Conservation (phyloP, 2,888 invertebrate genomes). For the Agrotis exclamationis region DNA sequence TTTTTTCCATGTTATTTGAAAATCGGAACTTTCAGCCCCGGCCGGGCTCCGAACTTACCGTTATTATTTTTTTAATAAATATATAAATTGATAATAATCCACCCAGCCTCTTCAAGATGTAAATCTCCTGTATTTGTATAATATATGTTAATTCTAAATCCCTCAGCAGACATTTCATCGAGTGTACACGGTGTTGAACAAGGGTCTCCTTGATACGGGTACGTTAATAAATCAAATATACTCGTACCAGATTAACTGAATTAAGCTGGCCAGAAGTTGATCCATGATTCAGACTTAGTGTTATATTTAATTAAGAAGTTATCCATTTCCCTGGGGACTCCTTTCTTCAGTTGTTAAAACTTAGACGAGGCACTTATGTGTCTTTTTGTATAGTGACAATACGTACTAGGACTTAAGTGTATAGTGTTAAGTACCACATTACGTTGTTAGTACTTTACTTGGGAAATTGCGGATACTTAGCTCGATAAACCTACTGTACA, state of each 20-base stretch:
- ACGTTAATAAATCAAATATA: constrained; percentile 56
- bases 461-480: background rate
- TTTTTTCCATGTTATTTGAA: too few relatives aligned
- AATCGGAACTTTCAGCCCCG: too few relatives aligned
- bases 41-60: too few relatives aligned
- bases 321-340: constrained; percentile 30
- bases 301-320: constrained; percentile 58
- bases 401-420: background rate
- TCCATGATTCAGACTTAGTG: constrained; percentile 58
- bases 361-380: constrained; percentile 12
- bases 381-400: constrained; percentile 6
- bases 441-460: background rate
- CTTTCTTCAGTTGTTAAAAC: constrained; percentile 34
- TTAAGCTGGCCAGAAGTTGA: constrained; percentile 51
- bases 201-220: constrained; percentile 41
- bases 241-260: constrained; percentile 45
- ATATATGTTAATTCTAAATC: constrained; percentile 37
- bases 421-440: background rate
- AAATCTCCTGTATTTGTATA: constrained; percentile 23
- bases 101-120: background rate
- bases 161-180: constrained; percentile 35
- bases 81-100: too few relatives aligned
- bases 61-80: too few relatives aligned
- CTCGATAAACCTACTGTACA: background rate
- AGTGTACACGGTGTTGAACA: constrained; percentile 30